phyloP scores from a whole-genome alignment of 1,140 invertebrate genomes.

The Diorhabda elongata region DNA sequence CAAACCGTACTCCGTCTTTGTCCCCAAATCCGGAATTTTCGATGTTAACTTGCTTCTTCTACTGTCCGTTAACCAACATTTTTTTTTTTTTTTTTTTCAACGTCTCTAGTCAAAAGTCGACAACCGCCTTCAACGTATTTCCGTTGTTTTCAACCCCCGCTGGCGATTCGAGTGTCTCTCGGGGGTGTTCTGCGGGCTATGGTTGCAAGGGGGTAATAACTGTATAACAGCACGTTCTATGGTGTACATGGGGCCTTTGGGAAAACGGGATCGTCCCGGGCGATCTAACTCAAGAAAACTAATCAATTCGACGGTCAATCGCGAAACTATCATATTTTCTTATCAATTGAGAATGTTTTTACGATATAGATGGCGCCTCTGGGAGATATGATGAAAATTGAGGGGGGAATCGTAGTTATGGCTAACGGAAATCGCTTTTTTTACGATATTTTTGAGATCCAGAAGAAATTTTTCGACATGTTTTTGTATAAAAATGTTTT shows the following conservation, averaged over 20 bases:
- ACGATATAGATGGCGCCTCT: too few species aligned
- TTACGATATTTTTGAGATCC: too few species aligned
- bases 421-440: too few species aligned
- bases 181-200: neutral
- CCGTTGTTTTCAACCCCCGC: neutral
- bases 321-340: neutral
- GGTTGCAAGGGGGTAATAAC: neutral
- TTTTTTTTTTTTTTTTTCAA: too few species aligned
- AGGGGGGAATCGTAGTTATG: too few species aligned
- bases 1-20: neutral
- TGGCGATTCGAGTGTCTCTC: neutral
- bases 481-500: too few species aligned
- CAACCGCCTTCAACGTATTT: neutral
- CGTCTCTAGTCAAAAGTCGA: neutral
- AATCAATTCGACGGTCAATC: constrained; percentile 2
- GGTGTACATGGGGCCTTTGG: neutral
- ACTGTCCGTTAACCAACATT: too few species aligned
- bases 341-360: too few species aligned
- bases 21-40: neutral
- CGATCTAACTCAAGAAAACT: neutral
- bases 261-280: neutral
- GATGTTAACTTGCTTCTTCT: too few species aligned
- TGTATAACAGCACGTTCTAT: neutral
- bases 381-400: too few species aligned
- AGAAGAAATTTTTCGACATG: too few species aligned